phyloP scores from a whole-genome alignment of 2,113 vertebrate genomes.

The Planiliza haematocheilus region DNA sequence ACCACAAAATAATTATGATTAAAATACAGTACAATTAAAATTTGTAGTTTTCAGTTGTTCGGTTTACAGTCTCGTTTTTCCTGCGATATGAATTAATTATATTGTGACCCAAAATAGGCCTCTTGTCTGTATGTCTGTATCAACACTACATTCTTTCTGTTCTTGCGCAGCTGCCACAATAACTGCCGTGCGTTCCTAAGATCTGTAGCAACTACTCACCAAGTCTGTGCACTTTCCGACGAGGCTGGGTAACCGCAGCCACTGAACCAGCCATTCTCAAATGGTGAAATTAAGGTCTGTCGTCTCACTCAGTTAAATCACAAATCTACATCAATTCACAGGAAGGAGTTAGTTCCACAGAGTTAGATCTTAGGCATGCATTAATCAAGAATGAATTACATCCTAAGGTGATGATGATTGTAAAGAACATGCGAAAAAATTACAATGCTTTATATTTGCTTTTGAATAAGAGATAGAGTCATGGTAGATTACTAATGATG shows the following conservation, averaged over 20 bases:
- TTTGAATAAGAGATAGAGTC: conserved; percentile 6
- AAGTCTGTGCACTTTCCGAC: conserved; percentile 82
- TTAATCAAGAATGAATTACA: conserved; percentile 86
- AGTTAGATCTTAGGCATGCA: conserved; percentile 77
- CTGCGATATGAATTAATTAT: no score
- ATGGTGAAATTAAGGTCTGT: conserved; percentile 88
- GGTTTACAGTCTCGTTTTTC: no score
- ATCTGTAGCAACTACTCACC: conserved; percentile 87
- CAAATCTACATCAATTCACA: conserved; percentile 91
- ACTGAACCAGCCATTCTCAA: conserved; percentile 91
- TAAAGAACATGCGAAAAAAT: conserved; percentile 61
- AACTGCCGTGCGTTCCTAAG: conserved; percentile 6
- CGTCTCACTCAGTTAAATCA: conserved; percentile 90
- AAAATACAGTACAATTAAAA: no score
- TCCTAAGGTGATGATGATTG: conserved; percentile 67
- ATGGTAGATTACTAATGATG: conserved; percentile 21
- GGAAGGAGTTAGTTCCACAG: conserved; percentile 89
- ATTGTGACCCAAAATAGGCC: no score
- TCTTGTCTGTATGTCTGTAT: no score
- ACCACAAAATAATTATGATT: no score
- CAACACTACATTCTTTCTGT: not conserved
- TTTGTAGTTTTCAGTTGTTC: no score
- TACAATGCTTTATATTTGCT: conserved; percentile 12
- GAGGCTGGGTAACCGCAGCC: conserved; percentile 78
- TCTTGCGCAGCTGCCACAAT: not conserved